Base-by-base conservation (phyloP, 2,113 vertebrate species). In the Neofelis nebulosa region DNA sequence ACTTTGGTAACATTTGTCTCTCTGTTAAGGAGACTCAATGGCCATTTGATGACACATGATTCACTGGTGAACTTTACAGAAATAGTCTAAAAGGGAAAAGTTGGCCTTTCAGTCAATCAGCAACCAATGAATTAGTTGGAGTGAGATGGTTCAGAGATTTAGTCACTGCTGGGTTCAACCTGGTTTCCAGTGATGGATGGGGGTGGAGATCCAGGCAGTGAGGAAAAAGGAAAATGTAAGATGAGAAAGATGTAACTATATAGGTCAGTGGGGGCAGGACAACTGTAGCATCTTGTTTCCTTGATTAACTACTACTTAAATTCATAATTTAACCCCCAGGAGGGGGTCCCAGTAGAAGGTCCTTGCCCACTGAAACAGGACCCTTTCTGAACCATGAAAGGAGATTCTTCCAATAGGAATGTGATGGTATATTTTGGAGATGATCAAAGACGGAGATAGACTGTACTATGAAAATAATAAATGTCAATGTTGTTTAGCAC, bases 21-120 rank as follows among this genome's bases (percentile, higher is more conserved):
- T n/a, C 68, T 55, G 29, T 66, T 52, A 90, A 83, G 45, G 9
- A 94, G 74, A 52, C 48, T 45, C 31, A 27, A 0, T 45, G 84
- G 66, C 14, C 19, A 14, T 74, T 61, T 74, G 48, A 92, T 14
- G n/a, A 92, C 18, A 38, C 4, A 0, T 74, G n/a, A 91, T 45
- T 80, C 84, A 45, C 4, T 74, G 25, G 50, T 80, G 80, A 90
- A 61, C 38, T 96, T 92, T 94, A 74, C 50, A 94, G 38, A 90
- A 48, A 91, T 14, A 61, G 65, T 57, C 36, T 81, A 36, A 71
- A 84, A 89, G 14, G 41, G 36, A 78, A 7, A 57, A 23, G 21
- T 52, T 74, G 74, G 19, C 29, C 65, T 84, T 92, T 88, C 80
- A 50, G 55, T 89, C 41, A 48, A 15, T 69, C 55, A 92, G 45